phyloP scores from a whole-genome alignment of 2,797 vertebrate genomes.

The Sebastes oblongus region DNA sequence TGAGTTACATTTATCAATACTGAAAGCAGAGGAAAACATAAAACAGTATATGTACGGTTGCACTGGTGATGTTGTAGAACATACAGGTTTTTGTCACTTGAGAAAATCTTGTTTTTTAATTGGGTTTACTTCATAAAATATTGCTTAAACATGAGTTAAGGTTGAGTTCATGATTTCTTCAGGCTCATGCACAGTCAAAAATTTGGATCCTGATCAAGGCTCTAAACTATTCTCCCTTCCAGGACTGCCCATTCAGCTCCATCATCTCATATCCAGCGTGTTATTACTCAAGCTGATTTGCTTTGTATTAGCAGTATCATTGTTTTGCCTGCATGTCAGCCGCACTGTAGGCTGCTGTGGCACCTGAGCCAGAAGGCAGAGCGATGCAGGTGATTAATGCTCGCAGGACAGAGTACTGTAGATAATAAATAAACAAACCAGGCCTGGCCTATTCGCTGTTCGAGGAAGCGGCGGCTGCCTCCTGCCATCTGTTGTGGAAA shows the following conservation, averaged over 20 bases:
- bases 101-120: background rate
- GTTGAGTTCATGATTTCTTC: background rate
- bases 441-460: constrained; percentile 34
- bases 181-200: background rate
- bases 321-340: constrained; percentile 41
- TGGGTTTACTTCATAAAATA: constrained; percentile 6
- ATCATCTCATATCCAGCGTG: constrained; percentile 21
- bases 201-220: constrained; percentile 22
- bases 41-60: background rate
- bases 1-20: background rate
- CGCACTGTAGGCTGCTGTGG: constrained; percentile 21
- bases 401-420: constrained; percentile 31
- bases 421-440: constrained; percentile 67
- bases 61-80: background rate
- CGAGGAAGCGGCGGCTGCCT: constrained; percentile 23
- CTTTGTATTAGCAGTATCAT: constrained; percentile 32
- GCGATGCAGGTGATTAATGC: constrained; percentile 62
- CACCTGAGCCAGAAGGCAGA: constrained; percentile 65
- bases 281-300: constrained; percentile 42
- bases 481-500: constrained; percentile 69
- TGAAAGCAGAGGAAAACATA: background rate
- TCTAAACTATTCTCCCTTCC: background rate
- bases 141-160: background rate
- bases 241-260: background rate
- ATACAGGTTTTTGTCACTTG: background rate